Evolutionary conservation across 2,797 vertebrate species (phyloP), one percentile per base, ranked within the genome.

Genomic region (Poecilia gillii): DNA sequence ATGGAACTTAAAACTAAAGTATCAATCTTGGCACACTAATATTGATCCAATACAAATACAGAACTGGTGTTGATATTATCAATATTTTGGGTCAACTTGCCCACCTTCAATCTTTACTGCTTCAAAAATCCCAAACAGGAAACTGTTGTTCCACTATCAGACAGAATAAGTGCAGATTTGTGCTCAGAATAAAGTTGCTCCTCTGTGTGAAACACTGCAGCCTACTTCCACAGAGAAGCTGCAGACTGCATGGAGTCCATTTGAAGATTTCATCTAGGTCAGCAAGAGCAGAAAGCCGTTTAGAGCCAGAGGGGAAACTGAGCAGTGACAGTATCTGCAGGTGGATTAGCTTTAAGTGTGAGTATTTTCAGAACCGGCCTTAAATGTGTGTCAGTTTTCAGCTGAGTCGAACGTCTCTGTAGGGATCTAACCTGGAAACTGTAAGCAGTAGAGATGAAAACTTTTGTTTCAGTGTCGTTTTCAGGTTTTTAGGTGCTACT

Each of bases 191-290:
- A 78, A 87, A 74, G 77, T 82, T 84, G 70, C 31, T 49, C 47
- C 23, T 46, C 46, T 81, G 49, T 72, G 23, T 75, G 83, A 93
- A 74, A 91, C 83, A 80, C 73, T 70, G 84, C 85, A 90, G 88
- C 87, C 92, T 89, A 91, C 82, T 94, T 93, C 81, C 73, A 80
- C 0, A 2, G 83, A 84, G 77, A 46, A 83, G 49, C 47, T 80
- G 57, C 78, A 82, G 76, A 81, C 81, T 75, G 77, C 68, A 36
- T 7, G 4, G 8, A 20, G 25, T 82, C 78, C 53, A 75, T 83
- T 86, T 81, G 84, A 18, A 73, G 77, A 47, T 86, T 89, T 87
- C 85, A 89, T 92, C 81, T 91, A 75, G 91, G 92, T 91, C 92
- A 90, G 77, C 25, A 5, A 46, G 76, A 74, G 25, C 41, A 83